Base-by-base conservation (phyloP, 2,888 invertebrate genomes). In the Abscondita cerata region DNA sequence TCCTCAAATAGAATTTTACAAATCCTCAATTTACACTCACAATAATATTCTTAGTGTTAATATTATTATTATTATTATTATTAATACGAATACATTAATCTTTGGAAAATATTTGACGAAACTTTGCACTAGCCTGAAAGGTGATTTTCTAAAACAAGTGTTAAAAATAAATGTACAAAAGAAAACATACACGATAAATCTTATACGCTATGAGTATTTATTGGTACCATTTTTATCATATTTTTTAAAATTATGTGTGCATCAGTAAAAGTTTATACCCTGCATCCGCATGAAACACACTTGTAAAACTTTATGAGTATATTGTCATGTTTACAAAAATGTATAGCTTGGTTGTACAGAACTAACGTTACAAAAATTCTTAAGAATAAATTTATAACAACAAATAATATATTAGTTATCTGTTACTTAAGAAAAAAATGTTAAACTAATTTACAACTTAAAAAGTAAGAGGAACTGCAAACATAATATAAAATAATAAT, bases 401-500 rank as follows among this genome's bases (percentile, higher is more conserved):
- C 2, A 25, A 25, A 25, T 25, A n/a, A n/a, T n/a, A n/a, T n/a
- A n/a, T n/a, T n/a, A n/a, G n/a, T n/a, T n/a, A n/a, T n/a, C n/a
- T n/a, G n/a, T n/a, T n/a, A n/a, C n/a, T n/a, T n/a, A n/a, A n/a
- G n/a, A n/a, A n/a, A n/a, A n/a, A n/a, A n/a, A n/a, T n/a, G n/a
- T n/a, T n/a, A 25, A 25, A 25, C 25, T 44, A 44, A 44, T 19
- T 44, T 44, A n/a, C n/a, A n/a, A n/a, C n/a, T n/a, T n/a, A n/a
- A 44, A 44, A 18, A 44, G 11, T 44, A 57, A 50, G 59, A 72
- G 72, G 72, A 73, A 71, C 71, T 72, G 69, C 65, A 55, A 69
- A 66, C 56, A 55, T 62, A 70, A 67, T 69, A 69, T 72, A 70
- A 75, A 75, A 75, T 80, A 81, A 76, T 81, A 81, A 81, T 81